Conservation (phyloP, 2,888 invertebrate genomes). For the Muschampia plurimacula region DNA sequence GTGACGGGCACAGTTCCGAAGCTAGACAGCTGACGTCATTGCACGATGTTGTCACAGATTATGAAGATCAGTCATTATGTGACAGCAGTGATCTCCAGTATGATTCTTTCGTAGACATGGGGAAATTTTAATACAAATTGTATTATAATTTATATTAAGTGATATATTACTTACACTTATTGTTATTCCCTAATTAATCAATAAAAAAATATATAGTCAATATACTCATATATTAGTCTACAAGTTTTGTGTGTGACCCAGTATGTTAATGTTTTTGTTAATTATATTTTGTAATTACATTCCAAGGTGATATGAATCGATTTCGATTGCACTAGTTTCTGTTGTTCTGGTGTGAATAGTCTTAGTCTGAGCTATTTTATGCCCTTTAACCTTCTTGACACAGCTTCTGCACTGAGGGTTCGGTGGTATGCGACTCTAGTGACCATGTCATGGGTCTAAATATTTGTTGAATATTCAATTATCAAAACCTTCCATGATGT, state of each 20-base stretch:
- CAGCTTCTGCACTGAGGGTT: constrained; percentile 76
- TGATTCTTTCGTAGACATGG: constrained; percentile 84
- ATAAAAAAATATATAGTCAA: constrained; percentile 22
- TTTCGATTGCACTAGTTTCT: constrained; percentile 60
- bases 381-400: constrained; percentile 67
- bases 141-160: constrained; percentile 26
- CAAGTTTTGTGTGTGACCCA: constrained; percentile 25
- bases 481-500: constrained; percentile 50
- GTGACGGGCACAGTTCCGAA: constrained; percentile 58
- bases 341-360: constrained; percentile 50
- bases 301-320: constrained; percentile 43
- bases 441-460: constrained; percentile 72
- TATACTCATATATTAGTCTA: constrained; percentile 27
- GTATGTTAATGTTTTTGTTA: constrained; percentile 24
- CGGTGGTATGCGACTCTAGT: constrained; percentile 80
- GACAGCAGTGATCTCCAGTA: constrained; percentile 78
- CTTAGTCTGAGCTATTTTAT: constrained; percentile 70
- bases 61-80: constrained; percentile 60
- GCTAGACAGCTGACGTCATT: constrained; percentile 51
- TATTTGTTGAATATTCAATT: constrained; percentile 38
- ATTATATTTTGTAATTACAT: constrained; percentile 23
- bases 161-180: constrained; percentile 24
- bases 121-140: constrained; percentile 70
- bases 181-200: constrained; percentile 27
- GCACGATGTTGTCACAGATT: constrained; percentile 47